phyloP scores from a whole-genome alignment of 2,797 vertebrate genomes.

The Sebastes dallii region DNA sequence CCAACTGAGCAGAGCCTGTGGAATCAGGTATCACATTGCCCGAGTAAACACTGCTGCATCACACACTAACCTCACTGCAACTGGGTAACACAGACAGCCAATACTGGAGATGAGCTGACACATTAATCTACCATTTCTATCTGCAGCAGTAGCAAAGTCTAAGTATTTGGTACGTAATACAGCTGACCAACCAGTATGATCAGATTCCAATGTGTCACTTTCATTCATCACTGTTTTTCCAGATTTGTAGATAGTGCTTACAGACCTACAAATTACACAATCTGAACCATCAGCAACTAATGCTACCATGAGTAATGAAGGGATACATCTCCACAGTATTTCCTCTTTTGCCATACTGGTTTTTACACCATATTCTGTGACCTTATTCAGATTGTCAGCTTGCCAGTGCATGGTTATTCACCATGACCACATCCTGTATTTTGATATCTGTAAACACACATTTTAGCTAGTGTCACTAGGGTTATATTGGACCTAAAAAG shows the following conservation, averaged over 20 bases:
- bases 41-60: neutral
- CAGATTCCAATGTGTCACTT: neutral
- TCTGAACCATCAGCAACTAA: neutral
- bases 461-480: neutral
- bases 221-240: neutral
- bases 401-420: no score
- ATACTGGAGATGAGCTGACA: neutral
- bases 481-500: neutral
- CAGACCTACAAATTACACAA: neutral
- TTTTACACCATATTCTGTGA: neutral
- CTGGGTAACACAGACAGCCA: neutral
- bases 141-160: neutral
- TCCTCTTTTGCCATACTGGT: neutral
- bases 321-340: no score
- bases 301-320: neutral
- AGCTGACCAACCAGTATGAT: neutral
- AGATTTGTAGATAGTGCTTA: neutral
- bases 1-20: constrained; percentile 24
- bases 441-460: neutral
- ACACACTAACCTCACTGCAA: neutral
- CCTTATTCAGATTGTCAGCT: neutral
- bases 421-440: no score
- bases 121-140: neutral
- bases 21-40: neutral
- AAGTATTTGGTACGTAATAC: neutral